phyloP scores from a whole-genome alignment of 2,113 vertebrate species.

The Hyaena hyaena region DNA sequence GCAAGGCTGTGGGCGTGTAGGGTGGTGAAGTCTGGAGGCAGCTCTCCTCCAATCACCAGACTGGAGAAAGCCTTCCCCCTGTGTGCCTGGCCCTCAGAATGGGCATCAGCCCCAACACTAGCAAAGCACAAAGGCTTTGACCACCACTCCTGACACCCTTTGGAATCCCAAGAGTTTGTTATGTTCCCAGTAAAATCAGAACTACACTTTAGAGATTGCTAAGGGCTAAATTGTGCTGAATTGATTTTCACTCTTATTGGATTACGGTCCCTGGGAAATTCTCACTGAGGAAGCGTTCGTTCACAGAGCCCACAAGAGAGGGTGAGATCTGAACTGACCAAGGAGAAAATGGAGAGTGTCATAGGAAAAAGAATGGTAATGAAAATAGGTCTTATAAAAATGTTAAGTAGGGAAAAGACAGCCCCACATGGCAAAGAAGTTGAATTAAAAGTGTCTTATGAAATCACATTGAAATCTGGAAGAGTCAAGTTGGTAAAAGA shows the following conservation, averaged over 20 bases:
- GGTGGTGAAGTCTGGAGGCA: not conserved
- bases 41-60: not conserved
- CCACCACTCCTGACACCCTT: not conserved
- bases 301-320: not conserved
- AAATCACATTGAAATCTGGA: not conserved
- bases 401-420: not conserved
- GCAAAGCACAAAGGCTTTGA: not conserved
- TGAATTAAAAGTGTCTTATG: not conserved
- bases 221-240: not conserved
- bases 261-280: not conserved
- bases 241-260: not conserved
- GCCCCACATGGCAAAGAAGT: too few species aligned
- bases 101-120: accelerated
- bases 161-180: not conserved
- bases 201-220: not conserved
- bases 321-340: not conserved
- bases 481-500: not conserved
- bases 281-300: not conserved
- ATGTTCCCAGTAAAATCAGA: not conserved
- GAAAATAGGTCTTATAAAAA: not conserved
- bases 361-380: not conserved
- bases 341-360: not conserved
- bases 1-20: accelerated
- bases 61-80: not conserved
- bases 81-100: accelerated